Evolutionary conservation across 2,797 vertebrate genomes (phyloP).

Genomic region (Gallinago solitaria): DNA sequence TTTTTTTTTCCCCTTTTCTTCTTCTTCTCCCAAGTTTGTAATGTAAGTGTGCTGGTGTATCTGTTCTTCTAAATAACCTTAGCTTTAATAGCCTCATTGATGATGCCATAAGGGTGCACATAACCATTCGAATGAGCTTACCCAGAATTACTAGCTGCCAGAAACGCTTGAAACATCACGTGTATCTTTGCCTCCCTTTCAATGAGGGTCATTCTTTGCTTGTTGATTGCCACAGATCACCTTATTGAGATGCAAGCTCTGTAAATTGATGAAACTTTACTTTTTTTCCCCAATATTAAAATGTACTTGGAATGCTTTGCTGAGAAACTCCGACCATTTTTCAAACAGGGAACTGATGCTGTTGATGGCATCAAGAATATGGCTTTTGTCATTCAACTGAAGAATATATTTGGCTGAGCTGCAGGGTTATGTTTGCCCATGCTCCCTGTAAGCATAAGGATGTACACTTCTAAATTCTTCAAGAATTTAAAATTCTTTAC

Average conservation of each 20-base stretch:
- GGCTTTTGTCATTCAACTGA: not conserved
- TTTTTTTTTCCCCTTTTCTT: not conserved
- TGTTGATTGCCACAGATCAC: constrained; percentile 6
- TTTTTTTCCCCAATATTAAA: not conserved
- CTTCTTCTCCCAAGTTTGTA: not conserved
- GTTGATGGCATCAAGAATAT: not conserved
- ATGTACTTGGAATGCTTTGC: not conserved
- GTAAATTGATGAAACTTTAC: not conserved
- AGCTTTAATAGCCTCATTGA: constrained; percentile 37
- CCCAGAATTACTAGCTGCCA: constrained; percentile 19
- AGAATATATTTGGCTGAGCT: not conserved
- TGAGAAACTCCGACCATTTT: not conserved
- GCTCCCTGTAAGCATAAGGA: not conserved
- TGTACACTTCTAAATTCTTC: not conserved
- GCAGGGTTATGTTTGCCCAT: not conserved
- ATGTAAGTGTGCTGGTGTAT: not conserved
- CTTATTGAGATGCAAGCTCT: not conserved
- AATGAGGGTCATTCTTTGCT: constrained; percentile 10
- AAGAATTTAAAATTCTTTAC: not conserved
- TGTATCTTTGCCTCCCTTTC: not conserved
- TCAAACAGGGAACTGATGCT: not conserved
- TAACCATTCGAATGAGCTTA: constrained; percentile 29
- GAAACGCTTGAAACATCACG: not conserved
- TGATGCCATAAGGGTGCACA: constrained; percentile 37
- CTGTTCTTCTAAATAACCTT: constrained; percentile 16